Base-by-base conservation (phyloP, 1,140 invertebrate genomes). In the Bombus balteatus region DNA sequence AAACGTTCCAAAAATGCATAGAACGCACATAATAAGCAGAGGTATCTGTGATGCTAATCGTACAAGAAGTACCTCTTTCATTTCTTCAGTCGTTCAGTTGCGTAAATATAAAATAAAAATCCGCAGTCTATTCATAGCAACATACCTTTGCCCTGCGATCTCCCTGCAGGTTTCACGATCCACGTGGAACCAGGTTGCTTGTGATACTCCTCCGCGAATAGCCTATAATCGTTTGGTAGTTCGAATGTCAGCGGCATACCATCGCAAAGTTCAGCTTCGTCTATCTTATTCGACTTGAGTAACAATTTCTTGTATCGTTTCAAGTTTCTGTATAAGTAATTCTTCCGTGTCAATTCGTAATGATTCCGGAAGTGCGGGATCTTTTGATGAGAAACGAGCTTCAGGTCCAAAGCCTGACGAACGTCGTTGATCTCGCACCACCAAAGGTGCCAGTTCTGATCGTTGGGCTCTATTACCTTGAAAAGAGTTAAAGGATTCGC, bases 121-220 rank as follows among this genome's bases (percentile, higher is more conserved):
- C 5, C 28, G 18, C 3, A 12, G 25, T 10, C 18, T 53, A 53
- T 53, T 53, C 47, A 2, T 53, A 22, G 18, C 18, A 2, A 8
- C 47, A 8, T 78, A 80, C 95, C 95, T 81, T 91, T 92, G 22
- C 95, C 95, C 89, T 95, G 95, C 10, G 94, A 95, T 28, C 95
- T 92, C 9, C 94, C 95, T 57, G 95, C 95, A 8, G 96, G 96
- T 88, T 97, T 97, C 89, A 97, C 96, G 68, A 97, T 97, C 96
- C 96, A 97, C 12, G 96, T 96, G 0, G 93, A 94, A 0, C 96
- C 96, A 1, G 92, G 92, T 79, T 96, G 95, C 84, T 95, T 95
- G 62, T 95, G 93, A 89, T 96, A 96, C 83, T 97, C 96, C 78
- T 94, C 95, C 66, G 93, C 84, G 70, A 95, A 92, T 92, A 96